phyloP scores from a whole-genome alignment of 2,888 invertebrate species.

The Holacanthella duospinosa region DNA sequence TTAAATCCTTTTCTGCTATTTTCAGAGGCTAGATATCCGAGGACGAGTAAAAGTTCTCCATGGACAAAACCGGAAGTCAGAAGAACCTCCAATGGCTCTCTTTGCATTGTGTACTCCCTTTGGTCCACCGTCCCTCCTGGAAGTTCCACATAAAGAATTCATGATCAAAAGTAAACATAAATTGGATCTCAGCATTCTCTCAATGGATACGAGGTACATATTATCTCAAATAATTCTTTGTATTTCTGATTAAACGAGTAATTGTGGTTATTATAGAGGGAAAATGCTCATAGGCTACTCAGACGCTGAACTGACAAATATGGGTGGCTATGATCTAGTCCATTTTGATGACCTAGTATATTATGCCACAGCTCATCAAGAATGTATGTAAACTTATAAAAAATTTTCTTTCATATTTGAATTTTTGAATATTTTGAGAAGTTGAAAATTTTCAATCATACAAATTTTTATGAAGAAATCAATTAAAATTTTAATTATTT shows the following conservation, averaged over 20 bases:
- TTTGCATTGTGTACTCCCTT: constrained; percentile 98
- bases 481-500: constrained; percentile 2
- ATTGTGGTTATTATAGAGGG: constrained; percentile 62
- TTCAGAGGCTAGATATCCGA: constrained; percentile 90
- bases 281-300: constrained; percentile 90
- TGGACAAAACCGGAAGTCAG: constrained; percentile 88
- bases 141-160: constrained; percentile 95
- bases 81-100: constrained; percentile 84
- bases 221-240: neutral
- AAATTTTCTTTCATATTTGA: neutral
- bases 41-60: constrained; percentile 92
- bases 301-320: constrained; percentile 76
- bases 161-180: constrained; percentile 99
- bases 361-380: constrained; percentile 97
- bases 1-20: constrained; percentile 27
- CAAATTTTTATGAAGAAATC: neutral
- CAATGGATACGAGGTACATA: constrained; percentile 83
- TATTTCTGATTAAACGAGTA: neutral
- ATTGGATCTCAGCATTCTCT: constrained; percentile 86
- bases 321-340: constrained; percentile 95
- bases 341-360: constrained; percentile 96
- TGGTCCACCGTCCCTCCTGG: constrained; percentile 91
- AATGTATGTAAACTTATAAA: constrained; percentile 91
- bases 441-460: neutral
- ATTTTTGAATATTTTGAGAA: neutral